Conservation (phyloP, 1,140 invertebrate genomes). For the Dryas iulia region DNA sequence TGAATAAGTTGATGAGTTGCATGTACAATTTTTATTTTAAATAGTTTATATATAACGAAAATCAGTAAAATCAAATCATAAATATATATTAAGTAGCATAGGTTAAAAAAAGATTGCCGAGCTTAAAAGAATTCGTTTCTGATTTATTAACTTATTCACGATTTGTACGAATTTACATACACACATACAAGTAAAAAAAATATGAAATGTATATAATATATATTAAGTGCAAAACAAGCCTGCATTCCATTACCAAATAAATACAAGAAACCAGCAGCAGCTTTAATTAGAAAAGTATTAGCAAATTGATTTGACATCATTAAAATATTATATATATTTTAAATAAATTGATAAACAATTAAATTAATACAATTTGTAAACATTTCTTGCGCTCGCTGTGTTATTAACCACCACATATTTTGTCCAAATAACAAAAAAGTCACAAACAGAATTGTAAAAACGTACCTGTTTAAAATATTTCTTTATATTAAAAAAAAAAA, state of each 20-base stretch:
- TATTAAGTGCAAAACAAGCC: not conserved
- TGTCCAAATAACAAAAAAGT: not conserved
- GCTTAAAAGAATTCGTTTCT: too few species aligned
- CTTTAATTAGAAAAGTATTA: not conserved
- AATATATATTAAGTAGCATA: too few species aligned
- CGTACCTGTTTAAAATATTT: too few species aligned
- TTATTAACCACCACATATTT: not conserved
- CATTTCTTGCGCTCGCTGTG: not conserved
- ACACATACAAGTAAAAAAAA: not conserved
- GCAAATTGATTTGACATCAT: not conserved
- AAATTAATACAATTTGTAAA: not conserved
- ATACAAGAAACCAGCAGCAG: not conserved
- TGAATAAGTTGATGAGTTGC: too few species aligned
- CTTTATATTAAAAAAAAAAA: too few species aligned
- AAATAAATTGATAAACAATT: not conserved
- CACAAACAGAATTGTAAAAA: not conserved
- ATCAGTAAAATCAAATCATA: too few species aligned
- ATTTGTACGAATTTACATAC: too few species aligned
- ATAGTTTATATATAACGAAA: too few species aligned
- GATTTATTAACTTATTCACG: too few species aligned
- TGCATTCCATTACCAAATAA: not conserved
- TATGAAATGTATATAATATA: not conserved
- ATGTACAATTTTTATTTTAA: too few species aligned
- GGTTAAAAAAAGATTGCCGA: too few species aligned
- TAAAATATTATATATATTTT: not conserved